Evolutionary conservation across 1,140 invertebrate genomes (phyloP).

Genomic region (Spodoptera frugiperda): DNA sequence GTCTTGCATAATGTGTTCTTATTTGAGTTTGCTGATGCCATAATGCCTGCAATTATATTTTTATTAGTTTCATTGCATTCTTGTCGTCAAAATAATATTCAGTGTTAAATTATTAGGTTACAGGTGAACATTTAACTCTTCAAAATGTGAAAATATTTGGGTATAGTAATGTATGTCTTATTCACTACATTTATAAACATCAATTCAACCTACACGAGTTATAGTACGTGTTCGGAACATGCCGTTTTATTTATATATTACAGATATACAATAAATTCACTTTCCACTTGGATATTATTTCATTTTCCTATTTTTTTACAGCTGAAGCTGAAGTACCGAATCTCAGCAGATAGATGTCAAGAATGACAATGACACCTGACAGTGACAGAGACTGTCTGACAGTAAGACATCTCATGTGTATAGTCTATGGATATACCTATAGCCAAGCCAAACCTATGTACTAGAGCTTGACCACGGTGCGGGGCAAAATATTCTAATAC

Average conservation of each 20-base stretch:
- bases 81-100: background rate
- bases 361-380: too few species aligned
- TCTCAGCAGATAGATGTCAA: too few species aligned
- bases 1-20: conserved; percentile 66
- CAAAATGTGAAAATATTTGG: background rate
- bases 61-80: background rate
- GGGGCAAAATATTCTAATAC: too few species aligned
- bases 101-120: background rate
- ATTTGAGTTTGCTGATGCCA: conserved; percentile 51
- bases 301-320: background rate
- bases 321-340: too few species aligned
- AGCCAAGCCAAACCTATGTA: too few species aligned
- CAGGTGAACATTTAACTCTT: background rate
- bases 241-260: background rate
- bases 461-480: too few species aligned
- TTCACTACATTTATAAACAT: background rate
- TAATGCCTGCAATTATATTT: conserved; percentile 26
- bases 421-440: too few species aligned
- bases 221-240: conserved; percentile 29
- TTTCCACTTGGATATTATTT: background rate
- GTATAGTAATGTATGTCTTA: background rate
- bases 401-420: too few species aligned
- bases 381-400: too few species aligned
- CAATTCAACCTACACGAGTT: conserved; percentile 11
- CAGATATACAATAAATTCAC: background rate